A percentile compares a stretch with the other conserved stretches of the same genome.
Conservation (phyloP, 92 coral and sea anemone species). For the Hydrozoanthus gracilis region DNA sequence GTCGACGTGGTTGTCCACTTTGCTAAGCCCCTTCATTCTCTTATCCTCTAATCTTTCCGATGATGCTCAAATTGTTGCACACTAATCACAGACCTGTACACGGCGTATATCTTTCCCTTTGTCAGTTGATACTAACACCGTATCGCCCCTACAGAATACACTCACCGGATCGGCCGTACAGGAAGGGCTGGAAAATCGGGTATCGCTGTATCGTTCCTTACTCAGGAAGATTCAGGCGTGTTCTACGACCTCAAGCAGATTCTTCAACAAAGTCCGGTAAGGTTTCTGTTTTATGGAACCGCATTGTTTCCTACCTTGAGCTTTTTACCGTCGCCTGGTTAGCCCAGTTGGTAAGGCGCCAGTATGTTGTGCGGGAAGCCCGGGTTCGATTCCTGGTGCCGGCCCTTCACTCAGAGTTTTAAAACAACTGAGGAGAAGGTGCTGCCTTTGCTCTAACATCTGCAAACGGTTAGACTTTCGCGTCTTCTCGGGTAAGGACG, state of each 20-base stretch:
- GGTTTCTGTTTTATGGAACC: background rate
- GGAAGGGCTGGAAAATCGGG: slow-evolving; percentile 99
- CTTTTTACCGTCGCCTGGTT: background rate
- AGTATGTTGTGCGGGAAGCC: no score
- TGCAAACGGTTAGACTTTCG: no score
- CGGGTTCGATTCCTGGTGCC: no score
- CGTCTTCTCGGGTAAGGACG: no score
- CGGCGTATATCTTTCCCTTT: background rate
- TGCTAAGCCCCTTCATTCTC: no score
- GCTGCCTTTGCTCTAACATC: no score
- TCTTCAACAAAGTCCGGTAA: slow-evolving; percentile 86
- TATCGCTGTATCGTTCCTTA: slow-evolving; percentile 84
- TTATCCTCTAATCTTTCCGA: no score
- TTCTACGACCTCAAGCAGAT: slow-evolving; percentile 96
- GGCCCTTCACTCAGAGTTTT: no score
- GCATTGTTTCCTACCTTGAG: background rate
- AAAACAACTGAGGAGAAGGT: no score
- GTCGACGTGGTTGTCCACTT: no score
- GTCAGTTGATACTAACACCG: background rate
- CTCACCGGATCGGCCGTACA: slow-evolving; percentile 99
- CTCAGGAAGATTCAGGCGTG: slow-evolving; percentile 87
- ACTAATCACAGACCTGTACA: background rate
- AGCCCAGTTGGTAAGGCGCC: no score
- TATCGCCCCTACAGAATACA: slow-evolving; percentile 67
- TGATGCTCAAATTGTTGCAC: no score